Percentiles rank a stretch among this genome's conserved stretches.
These are phyloP conservation scores for Catharus minimus DNA, from an alignment of 2,113 vertebrate genomes.

Conservation along the genomic window DNA sequence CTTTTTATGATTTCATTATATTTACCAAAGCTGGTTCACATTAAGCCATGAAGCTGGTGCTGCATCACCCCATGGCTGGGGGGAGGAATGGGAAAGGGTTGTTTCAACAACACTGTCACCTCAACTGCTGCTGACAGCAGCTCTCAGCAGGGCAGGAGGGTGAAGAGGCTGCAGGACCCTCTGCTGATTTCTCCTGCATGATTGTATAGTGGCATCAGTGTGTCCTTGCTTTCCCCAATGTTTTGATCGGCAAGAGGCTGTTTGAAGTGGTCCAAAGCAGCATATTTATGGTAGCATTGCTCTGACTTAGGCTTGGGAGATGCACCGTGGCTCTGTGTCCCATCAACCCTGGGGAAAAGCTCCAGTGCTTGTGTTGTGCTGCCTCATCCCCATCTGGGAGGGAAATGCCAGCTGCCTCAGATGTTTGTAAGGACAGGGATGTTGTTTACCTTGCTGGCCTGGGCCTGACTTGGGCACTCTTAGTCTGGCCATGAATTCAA, in stretches of 20 bases:
- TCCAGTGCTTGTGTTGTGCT: neutral
- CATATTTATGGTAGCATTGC: neutral
- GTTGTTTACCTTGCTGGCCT: neutral
- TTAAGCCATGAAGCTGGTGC: neutral
- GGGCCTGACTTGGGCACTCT: rapidly evolving
- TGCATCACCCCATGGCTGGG: rapidly evolving
- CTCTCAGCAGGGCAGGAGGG: neutral
- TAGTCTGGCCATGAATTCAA: neutral
- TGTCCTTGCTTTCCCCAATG: neutral
- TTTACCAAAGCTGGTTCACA: conserved; percentile 18
- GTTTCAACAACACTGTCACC: neutral
- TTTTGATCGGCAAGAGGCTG: neutral
- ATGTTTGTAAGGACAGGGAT: neutral
- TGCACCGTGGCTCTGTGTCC: neutral
- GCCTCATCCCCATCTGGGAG: neutral
- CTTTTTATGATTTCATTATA: conserved; percentile 32
- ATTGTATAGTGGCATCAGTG: neutral
- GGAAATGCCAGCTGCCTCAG: neutral
- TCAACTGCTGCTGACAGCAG: neutral
- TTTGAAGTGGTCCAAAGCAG: neutral
- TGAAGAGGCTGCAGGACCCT: neutral
- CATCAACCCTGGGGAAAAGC: neutral
- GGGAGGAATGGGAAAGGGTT: neutral
- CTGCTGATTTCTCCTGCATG: neutral
- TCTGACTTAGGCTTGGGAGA: neutral